These are phyloP conservation scores for Hylaeus anthracinus DNA, from an alignment of 1,140 invertebrate species.

Conservation along the genomic window DNA sequence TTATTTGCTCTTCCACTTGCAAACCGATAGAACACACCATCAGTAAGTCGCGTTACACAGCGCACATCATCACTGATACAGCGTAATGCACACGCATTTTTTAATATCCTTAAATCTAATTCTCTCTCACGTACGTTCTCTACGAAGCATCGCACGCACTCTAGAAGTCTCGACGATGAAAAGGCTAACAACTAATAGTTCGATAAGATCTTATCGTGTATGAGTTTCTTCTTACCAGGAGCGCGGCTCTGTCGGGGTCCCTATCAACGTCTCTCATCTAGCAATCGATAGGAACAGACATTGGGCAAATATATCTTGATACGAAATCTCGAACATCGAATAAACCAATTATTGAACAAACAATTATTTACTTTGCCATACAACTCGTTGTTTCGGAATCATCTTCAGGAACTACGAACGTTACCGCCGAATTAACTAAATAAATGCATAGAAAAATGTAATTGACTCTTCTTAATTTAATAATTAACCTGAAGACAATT, in stretches of 20 bases:
- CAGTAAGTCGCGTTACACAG: constrained; percentile 57
- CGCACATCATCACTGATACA: constrained; percentile 69
- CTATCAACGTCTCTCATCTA: background rate
- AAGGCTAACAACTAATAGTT: constrained; percentile 68
- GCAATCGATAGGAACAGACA: background rate
- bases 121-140: constrained; percentile 64
- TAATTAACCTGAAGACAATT: too few species aligned
- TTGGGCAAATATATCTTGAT: background rate
- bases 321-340: background rate
- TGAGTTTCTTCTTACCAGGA: constrained; percentile 38
- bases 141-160: constrained; percentile 66
- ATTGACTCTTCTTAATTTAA: too few species aligned
- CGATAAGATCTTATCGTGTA: constrained; percentile 60
- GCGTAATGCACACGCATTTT: constrained; percentile 63
- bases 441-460: too few species aligned
- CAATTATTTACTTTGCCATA: too few species aligned
- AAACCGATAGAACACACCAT: constrained; percentile 46
- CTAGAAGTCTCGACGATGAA: constrained; percentile 69
- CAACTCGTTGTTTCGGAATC: too few species aligned
- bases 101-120: constrained; percentile 56
- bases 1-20: constrained; percentile 36
- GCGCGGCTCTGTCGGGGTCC: constrained; percentile 15
- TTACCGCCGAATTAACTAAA: too few species aligned
- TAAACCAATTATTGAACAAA: too few species aligned
- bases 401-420: too few species aligned